A percentile compares a stretch with the other conserved stretches of the same genome.
Evolutionary conservation across 2,113 vertebrate species (phyloP).

Genomic region (Dipodomys spectabilis): DNA sequence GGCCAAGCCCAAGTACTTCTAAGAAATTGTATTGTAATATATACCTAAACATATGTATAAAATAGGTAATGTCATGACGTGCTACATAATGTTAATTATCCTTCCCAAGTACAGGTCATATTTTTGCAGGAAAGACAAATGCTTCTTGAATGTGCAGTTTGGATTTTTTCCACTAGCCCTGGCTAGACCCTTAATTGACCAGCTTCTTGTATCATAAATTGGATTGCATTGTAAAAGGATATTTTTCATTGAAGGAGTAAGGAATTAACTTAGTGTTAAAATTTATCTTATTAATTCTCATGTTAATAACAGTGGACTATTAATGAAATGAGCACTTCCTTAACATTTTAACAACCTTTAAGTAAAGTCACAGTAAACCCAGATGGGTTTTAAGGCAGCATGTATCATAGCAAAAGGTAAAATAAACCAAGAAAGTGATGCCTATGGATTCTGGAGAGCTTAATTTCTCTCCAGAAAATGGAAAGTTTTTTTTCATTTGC

Average conservation of each 20-base stretch:
- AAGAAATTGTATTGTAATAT: too few species aligned
- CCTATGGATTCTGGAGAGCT: neutral
- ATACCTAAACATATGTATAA: neutral
- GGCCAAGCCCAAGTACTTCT: too few species aligned
- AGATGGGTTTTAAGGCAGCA: neutral
- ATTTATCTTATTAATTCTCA: conserved; percentile 25
- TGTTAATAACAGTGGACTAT: neutral
- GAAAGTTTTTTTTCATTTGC: neutral
- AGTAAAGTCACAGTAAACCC: neutral
- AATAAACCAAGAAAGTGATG: neutral
- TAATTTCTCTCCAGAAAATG: neutral
- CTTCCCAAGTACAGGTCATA: neutral
- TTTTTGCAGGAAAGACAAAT: neutral
- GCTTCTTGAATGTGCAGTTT: neutral
- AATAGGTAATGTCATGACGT: neutral
- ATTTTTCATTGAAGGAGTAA: conserved; percentile 18
- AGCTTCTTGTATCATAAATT: neutral
- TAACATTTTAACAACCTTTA: neutral
- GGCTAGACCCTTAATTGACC: neutral
- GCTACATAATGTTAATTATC: neutral
- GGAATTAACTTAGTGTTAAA: neutral
- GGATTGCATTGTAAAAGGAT: neutral
- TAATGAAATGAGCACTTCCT: neutral
- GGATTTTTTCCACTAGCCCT: neutral
- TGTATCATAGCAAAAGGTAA: neutral